Conservation (phyloP, 2,113 vertebrate species). For the Vulpes vulpes region DNA sequence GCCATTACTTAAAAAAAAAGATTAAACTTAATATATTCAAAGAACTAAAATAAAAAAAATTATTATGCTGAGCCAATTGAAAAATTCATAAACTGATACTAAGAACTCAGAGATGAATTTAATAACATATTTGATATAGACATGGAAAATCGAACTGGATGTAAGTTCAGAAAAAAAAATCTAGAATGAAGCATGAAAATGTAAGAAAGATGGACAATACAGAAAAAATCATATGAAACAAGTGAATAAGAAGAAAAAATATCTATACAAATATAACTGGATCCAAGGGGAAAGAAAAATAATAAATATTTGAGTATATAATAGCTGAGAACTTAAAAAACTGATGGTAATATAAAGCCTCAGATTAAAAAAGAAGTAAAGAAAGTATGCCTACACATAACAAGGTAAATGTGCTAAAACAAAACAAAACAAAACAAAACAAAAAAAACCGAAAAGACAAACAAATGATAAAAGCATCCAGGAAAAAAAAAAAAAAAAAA, state of each 20-base stretch:
- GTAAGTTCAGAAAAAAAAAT: not conserved
- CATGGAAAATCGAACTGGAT: not conserved
- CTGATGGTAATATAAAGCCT: not conserved
- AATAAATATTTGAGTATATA: not conserved
- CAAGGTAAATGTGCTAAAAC: not conserved
- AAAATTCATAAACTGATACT: not conserved
- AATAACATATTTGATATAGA: not conserved
- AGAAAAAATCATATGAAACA: not conserved
- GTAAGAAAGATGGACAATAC: not conserved
- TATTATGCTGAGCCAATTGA: not conserved
- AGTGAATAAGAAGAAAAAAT: not conserved
- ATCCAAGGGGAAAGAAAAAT: not conserved
- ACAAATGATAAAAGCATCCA: not conserved
- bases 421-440: not conserved
- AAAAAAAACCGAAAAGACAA: not conserved
- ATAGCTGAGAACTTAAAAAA: not conserved
- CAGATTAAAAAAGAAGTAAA: constrained; percentile 44
- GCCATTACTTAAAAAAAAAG: not conserved
- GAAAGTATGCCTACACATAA: not conserved
- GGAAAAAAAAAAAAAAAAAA: not conserved
- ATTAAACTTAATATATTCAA: not conserved
- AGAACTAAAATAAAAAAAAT: not conserved
- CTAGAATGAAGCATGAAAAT: not conserved
- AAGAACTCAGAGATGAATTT: not conserved
- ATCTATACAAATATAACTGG: not conserved